phyloP scores from a whole-genome alignment of 2,888 invertebrate species.

The Cotesia congregata region DNA sequence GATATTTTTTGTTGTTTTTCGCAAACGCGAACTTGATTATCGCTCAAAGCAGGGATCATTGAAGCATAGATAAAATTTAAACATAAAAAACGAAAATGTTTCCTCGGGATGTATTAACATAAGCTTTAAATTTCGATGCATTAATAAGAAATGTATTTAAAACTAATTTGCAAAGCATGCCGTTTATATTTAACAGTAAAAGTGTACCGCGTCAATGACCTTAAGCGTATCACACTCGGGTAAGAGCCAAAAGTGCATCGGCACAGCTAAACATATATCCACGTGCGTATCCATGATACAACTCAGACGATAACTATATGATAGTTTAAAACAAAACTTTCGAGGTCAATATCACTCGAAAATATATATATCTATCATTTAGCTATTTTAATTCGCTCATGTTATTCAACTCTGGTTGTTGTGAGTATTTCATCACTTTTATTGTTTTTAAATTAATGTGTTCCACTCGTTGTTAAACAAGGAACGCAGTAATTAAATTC shows the following conservation, averaged over 20 bases:
- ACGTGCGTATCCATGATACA: conserved; percentile 35
- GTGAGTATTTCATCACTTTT: background rate
- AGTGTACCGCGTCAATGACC: conserved; percentile 70
- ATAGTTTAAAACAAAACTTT: conserved; percentile 35
- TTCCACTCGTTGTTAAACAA: no score
- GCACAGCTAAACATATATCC: conserved; percentile 30
- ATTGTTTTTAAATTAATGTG: no score
- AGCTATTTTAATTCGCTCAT: background rate
- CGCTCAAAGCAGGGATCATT: background rate
- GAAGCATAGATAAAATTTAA: background rate
- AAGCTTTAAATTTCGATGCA: background rate
- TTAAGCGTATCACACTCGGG: conserved; percentile 54
- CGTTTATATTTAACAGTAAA: conserved; percentile 64
- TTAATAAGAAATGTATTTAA: conserved; percentile 9
- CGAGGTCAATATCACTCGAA: conserved; percentile 32
- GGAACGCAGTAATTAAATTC: no score
- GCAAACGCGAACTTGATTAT: background rate
- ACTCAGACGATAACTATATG: conserved; percentile 31
- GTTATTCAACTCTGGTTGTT: conserved; percentile 22
- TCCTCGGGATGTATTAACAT: background rate
- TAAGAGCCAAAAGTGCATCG: conserved; percentile 60
- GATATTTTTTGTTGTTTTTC: conserved; percentile 45
- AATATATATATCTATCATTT: conserved; percentile 32
- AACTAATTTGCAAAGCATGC: conserved; percentile 41
- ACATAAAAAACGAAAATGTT: background rate